These are phyloP conservation scores for Tribolium castaneum DNA, from an alignment of 1,140 invertebrate species.

Conservation along the genomic window DNA sequence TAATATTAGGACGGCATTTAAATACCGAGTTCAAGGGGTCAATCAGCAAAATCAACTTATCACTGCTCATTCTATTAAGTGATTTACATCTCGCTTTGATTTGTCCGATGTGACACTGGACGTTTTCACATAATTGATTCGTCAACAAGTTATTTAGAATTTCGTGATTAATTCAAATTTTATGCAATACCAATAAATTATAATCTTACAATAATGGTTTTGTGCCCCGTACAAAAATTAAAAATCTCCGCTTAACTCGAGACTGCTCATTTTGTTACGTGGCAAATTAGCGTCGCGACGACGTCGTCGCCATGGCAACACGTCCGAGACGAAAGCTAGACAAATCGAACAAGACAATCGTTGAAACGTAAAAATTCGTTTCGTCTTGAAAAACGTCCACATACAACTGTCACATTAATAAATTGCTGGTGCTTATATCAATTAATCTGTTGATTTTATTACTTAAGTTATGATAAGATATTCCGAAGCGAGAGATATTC, in stretches of 20 bases:
- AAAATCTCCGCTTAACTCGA: no score
- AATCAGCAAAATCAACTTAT: conserved; percentile 51
- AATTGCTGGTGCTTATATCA: background rate
- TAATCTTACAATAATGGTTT: no score
- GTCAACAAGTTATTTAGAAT: no score
- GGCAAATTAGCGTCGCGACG: conserved; percentile 14
- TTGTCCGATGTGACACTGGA: background rate
- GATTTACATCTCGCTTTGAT: conserved; percentile 35
- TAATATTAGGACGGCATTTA: conserved; percentile 48
- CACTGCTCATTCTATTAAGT: conserved; percentile 46
- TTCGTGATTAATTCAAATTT: no score
- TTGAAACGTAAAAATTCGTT: background rate
- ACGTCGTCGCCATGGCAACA: background rate
- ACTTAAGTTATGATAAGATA: conserved; percentile 11
- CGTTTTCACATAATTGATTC: no score
- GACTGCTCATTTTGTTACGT: background rate
- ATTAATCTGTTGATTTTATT: conserved; percentile 4
- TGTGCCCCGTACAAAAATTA: no score
- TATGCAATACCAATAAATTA: no score
- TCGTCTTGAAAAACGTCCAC: background rate
- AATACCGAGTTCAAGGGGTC: conserved; percentile 48
- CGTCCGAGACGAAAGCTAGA: background rate
- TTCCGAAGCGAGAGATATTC: background rate
- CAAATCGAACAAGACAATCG: background rate
- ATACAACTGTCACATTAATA: background rate